A percentile compares a stretch with the other conserved stretches of the same genome.
Evolutionary conservation across 2,113 vertebrate genomes (phyloP).

Genomic region (Sakesphorus luctuosus): DNA sequence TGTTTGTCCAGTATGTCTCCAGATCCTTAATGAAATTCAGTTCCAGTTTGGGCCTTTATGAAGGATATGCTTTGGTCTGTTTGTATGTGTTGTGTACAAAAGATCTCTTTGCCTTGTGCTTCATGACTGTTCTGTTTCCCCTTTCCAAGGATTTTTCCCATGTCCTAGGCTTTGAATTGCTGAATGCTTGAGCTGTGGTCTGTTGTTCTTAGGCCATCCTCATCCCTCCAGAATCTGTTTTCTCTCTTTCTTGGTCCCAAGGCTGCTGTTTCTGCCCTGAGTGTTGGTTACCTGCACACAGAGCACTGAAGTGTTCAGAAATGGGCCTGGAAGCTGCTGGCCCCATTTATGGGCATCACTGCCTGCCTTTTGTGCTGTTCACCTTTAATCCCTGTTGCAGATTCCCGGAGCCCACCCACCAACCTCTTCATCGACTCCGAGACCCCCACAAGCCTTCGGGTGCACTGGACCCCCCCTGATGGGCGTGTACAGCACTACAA

Average conservation of each 20-base stretch:
- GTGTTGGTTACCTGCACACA: background rate
- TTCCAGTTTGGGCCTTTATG: background rate
- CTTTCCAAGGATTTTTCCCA: background rate
- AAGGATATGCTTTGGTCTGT: background rate
- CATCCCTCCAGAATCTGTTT: background rate
- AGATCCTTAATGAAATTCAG: background rate
- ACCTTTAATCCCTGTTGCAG: conserved; percentile 49
- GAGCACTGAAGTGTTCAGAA: accelerated
- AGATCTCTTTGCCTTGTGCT: background rate
- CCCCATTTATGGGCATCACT: too few species aligned
- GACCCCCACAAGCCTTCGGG: conserved; percentile 81
- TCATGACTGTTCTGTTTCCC: background rate
- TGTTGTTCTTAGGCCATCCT: background rate
- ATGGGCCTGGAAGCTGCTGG: background rate
- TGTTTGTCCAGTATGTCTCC: background rate
- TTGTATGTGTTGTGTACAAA: accelerated
- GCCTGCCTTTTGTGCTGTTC: background rate
- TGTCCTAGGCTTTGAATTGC: background rate
- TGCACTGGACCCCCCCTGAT: conserved; percentile 84
- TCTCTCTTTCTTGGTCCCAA: background rate
- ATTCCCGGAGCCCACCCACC: conserved; percentile 80
- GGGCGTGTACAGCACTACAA: conserved; percentile 84
- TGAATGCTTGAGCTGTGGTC: background rate
- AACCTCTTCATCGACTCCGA: conserved; percentile 81
- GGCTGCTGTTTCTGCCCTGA: background rate